Conservation (phyloP, 2,797 vertebrate species). For the Propithecus deckenii region DNA sequence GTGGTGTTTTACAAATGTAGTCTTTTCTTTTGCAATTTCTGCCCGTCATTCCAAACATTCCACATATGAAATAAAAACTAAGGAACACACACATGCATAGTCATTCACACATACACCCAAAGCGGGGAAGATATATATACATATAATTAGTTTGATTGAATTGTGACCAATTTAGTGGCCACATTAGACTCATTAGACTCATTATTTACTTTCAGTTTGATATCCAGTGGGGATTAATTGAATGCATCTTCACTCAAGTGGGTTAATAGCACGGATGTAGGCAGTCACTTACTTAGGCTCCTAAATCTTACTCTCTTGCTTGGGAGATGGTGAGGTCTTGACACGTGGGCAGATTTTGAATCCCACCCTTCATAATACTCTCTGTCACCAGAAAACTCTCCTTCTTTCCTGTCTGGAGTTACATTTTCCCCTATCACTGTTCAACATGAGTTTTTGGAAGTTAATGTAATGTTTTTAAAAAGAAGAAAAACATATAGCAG, state of each 20-base stretch:
- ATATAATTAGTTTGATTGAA: neutral
- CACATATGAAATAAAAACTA: neutral
- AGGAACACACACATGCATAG: neutral
- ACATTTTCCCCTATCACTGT: neutral
- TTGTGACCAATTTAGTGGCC: neutral
- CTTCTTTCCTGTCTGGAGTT: neutral
- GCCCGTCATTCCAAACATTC: neutral
- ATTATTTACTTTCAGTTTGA: slow-evolving; percentile 17
- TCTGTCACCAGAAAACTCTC: neutral
- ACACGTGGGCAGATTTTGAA: neutral
- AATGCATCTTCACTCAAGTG: neutral
- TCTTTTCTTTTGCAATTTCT: slow-evolving; percentile 4
- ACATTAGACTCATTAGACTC: neutral
- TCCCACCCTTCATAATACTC: neutral
- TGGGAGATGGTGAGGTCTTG: neutral
- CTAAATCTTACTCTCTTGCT: neutral
- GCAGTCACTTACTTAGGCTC: neutral
- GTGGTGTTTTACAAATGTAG: neutral
- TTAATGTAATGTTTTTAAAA: neutral
- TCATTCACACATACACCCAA: too few relatives aligned
- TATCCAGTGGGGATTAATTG: neutral
- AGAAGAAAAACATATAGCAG: neutral
- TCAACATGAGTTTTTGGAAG: neutral
- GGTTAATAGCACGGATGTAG: neutral
- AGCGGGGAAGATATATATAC: neutral